phyloP scores from a whole-genome alignment of 92 coral and sea anemone species.

The Porites evermanni region DNA sequence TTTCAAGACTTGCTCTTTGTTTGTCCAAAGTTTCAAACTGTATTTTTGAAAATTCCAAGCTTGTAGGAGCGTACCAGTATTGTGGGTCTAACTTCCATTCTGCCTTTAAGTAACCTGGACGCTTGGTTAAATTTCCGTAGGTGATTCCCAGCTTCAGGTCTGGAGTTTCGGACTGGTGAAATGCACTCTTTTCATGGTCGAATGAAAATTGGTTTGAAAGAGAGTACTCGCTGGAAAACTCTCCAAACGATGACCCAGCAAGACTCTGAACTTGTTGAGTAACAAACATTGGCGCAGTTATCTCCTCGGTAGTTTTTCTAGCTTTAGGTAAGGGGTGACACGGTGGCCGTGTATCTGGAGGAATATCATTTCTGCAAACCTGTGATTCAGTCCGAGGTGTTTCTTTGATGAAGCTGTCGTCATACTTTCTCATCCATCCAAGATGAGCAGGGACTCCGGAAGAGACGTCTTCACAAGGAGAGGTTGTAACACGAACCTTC shows the following conservation, averaged over 20 bases:
- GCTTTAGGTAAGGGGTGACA: not conserved
- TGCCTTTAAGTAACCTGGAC: not conserved
- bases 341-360: not conserved
- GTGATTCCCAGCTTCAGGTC: not conserved
- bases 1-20: not conserved
- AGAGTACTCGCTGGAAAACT: not conserved
- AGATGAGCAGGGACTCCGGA: not conserved
- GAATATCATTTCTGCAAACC: not conserved
- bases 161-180: conserved; percentile 2
- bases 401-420: not conserved
- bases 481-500: not conserved
- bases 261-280: not conserved
- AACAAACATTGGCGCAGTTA: not conserved
- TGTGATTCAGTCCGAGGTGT: not conserved
- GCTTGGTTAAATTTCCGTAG: not conserved
- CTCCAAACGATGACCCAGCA: not conserved
- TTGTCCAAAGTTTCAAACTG: not conserved
- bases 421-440: not conserved
- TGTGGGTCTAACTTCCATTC: not conserved
- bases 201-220: not conserved
- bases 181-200: conserved; percentile 1
- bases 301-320: not conserved
- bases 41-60: not conserved
- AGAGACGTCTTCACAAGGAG: not conserved
- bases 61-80: not conserved